Conservation (phyloP, 2,888 invertebrate genomes). For the Zeuzera pyrina region DNA sequence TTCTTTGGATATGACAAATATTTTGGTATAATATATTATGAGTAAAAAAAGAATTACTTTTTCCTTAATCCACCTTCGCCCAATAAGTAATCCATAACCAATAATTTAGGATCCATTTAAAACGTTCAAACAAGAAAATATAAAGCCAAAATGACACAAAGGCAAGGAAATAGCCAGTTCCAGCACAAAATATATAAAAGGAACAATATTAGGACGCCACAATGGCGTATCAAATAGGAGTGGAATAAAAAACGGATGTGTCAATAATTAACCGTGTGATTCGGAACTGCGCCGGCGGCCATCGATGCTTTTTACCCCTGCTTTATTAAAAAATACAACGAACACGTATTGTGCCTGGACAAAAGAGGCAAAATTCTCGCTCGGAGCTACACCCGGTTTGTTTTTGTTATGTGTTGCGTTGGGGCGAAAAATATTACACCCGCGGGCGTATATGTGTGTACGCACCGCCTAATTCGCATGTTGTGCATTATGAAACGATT, state of each 20-base stretch:
- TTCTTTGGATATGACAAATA: too few species aligned
- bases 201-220: slow-evolving; percentile 49
- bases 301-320: slow-evolving; percentile 44
- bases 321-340: slow-evolving; percentile 43
- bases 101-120: slow-evolving; percentile 30
- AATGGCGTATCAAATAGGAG: slow-evolving; percentile 35
- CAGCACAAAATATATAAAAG: slow-evolving; percentile 46
- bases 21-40: too few species aligned
- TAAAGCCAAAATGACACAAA: slow-evolving; percentile 42
- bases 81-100: slow-evolving; percentile 31
- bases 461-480: slow-evolving; percentile 7
- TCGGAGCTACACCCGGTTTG: slow-evolving; percentile 22
- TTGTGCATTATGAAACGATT: too few species aligned
- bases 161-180: slow-evolving; percentile 60
- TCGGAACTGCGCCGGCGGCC: slow-evolving; percentile 49
- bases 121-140: slow-evolving; percentile 29
- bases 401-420: slow-evolving; percentile 20
- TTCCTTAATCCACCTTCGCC: not conserved
- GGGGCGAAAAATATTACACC: slow-evolving; percentile 71
- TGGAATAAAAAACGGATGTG: slow-evolving; percentile 65
- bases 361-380: slow-evolving; percentile 14
- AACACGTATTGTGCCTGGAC: slow-evolving; percentile 47
- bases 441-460: slow-evolving; percentile 49
- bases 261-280: slow-evolving; percentile 69
- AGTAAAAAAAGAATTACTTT: too few species aligned